These are phyloP conservation scores for Ostrea edulis DNA, from an alignment of 1,140 invertebrate genomes.

Conservation along the genomic window DNA sequence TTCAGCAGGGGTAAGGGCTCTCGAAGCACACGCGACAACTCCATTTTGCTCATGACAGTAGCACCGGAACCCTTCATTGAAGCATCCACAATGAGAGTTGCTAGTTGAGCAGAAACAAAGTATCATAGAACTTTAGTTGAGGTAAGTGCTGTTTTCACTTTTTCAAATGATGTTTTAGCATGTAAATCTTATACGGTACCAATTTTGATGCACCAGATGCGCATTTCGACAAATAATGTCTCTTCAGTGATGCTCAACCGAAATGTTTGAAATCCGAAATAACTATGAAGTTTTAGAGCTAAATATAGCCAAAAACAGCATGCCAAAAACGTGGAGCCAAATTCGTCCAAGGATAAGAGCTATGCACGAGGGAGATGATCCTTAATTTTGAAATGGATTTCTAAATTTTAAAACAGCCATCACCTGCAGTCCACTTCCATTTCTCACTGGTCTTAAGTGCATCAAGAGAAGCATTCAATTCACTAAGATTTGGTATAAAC, in stretches of 20 bases:
- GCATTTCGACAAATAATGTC: too few species aligned
- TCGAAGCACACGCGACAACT: constrained; percentile 79
- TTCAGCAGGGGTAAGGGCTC: constrained; percentile 74
- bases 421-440: not conserved
- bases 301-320: too few species aligned
- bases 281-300: too few species aligned
- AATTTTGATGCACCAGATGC: too few species aligned
- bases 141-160: too few species aligned
- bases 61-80: constrained; percentile 76
- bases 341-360: too few species aligned
- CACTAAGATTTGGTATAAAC: constrained; percentile 73
- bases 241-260: too few species aligned
- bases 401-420: not conserved
- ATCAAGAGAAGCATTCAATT: constrained; percentile 43
- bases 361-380: too few species aligned
- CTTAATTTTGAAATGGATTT: not conserved
- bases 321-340: too few species aligned
- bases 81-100: constrained; percentile 71
- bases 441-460: constrained; percentile 40
- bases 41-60: constrained; percentile 77
- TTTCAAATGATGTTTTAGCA: too few species aligned
- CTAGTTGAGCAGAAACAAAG: constrained; percentile 48
- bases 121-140: constrained; percentile 55
- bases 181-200: too few species aligned
- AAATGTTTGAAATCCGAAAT: too few species aligned